A percentile compares a stretch with the other conserved stretches of the same genome.
Conservation (phyloP, 2,113 vertebrate genomes). For the Patagioenas fasciata region DNA sequence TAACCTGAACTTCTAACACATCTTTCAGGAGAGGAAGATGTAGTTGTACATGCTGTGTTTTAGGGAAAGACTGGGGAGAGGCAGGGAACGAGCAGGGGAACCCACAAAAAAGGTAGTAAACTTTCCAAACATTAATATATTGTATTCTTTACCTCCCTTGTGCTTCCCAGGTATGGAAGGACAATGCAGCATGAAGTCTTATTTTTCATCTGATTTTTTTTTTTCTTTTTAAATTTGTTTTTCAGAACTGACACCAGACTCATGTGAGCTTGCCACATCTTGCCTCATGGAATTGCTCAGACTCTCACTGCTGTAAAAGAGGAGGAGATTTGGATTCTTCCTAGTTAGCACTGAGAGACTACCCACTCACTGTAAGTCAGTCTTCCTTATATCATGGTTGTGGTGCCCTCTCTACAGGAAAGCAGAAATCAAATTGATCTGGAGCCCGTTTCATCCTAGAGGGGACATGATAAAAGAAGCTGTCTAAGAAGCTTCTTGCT, state of each 20-base stretch:
- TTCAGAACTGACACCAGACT: background rate
- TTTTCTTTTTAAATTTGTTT: background rate
- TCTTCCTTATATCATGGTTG: background rate
- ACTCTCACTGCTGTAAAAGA: background rate
- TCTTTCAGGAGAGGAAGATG: background rate
- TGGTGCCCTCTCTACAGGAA: background rate
- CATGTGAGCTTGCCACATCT: background rate
- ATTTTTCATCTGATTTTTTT: background rate
- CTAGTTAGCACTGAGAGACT: background rate
- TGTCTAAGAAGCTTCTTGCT: background rate
- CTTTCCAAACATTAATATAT: background rate
- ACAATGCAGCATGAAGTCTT: background rate
- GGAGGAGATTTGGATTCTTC: background rate
- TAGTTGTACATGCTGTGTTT: background rate
- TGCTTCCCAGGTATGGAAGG: background rate
- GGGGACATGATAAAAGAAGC: background rate
- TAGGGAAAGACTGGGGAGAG: background rate
- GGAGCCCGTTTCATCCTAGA: background rate
- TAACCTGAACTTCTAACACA: background rate
- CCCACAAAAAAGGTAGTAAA: background rate
- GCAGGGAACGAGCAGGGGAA: too few relatives aligned
- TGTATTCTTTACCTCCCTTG: background rate
- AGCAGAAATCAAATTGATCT: background rate
- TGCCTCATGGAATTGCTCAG: slow-evolving; percentile 5
- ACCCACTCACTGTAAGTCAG: background rate